Evolutionary conservation across 2,113 vertebrate genomes (phyloP), one percentile per base, ranked within the genome.

Genomic region (Tichodroma muraria): DNA sequence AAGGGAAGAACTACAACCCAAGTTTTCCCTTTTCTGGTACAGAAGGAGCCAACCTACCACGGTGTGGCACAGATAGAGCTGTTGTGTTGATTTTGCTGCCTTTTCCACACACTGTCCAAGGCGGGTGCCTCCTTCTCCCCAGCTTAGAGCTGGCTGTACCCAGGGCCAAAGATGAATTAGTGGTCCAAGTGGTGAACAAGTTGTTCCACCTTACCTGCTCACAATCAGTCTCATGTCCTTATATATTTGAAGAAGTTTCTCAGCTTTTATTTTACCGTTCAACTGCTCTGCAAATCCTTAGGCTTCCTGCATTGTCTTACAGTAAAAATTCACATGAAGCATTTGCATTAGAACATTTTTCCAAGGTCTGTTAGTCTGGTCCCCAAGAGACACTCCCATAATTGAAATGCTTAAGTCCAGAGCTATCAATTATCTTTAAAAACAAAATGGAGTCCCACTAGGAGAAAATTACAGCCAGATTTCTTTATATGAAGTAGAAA

Each of bases 361-460:
- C 82, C 95, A 95, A 95, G 85, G 91, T 94, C 94, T 95, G 96
- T 85, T 95, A 96, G 84, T 77, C 94, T 89, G 71, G 87, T 95
- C 87, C 96, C 95, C 96, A 88, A 61, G 95, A 95, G 95, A 95
- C 89, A 49, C 45, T 95, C 52, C 75, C 80, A 75, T 96, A 97
- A 97, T 95, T 97, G 96, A 97, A 97, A 97, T 94, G 88, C 89
- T 89, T 94, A 95, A 95, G 91, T 97, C 93, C 93, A 94, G 91
- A 95, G 93, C 89, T 95, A 97, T 96, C 96, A 97, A 96, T 97
- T 97, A 96, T 95, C 91, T 96, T 97, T 97, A 97, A 96, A 96
- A 97, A 95, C 96, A 96, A 97, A 96, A 96, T 95, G 95, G 95
- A 95, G 89, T 95, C 93, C 95, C 96, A 91, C 85, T 80, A 96